phyloP scores from a whole-genome alignment of 2,888 invertebrate genomes.

The Athripsodes cinereus region DNA sequence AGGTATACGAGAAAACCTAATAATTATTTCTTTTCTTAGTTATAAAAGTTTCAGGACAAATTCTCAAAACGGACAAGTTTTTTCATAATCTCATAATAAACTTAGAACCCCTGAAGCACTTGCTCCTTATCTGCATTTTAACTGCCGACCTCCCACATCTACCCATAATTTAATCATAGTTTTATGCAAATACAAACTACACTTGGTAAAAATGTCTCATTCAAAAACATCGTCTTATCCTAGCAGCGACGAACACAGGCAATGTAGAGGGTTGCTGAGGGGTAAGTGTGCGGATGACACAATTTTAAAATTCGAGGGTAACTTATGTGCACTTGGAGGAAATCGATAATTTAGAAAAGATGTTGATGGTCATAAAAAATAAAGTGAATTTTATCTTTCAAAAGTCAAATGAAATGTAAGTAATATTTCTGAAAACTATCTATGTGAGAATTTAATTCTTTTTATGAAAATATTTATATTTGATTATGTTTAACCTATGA shows the following conservation, averaged over 20 bases:
- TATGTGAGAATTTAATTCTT: too few species aligned
- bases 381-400: too few species aligned
- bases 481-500: too few species aligned
- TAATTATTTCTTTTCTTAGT: too few species aligned
- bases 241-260: constrained; percentile 3
- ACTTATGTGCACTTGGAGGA: constrained; percentile 15
- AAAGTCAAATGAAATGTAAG: too few species aligned
- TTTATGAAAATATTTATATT: too few species aligned
- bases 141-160: constrained; percentile 22
- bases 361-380: too few species aligned
- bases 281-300: constrained; percentile 22
- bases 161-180: constrained; percentile 28
- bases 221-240: neutral
- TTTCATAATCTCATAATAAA: constrained; percentile 4
- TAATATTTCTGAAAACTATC: too few species aligned
- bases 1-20: too few species aligned
- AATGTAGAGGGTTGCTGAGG: constrained; percentile 6
- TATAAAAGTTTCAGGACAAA: too few species aligned
- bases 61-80: too few species aligned
- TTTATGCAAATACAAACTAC: constrained; percentile 27
- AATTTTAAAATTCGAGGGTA: constrained; percentile 15
- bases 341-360: constrained; percentile 17
- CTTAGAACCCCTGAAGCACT: neutral
- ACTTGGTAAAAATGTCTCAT: constrained; percentile 23
- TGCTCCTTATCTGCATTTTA: constrained; percentile 27